Evolutionary conservation across 2,797 vertebrate genomes (phyloP).

Genomic region (Fratercula arctica): DNA sequence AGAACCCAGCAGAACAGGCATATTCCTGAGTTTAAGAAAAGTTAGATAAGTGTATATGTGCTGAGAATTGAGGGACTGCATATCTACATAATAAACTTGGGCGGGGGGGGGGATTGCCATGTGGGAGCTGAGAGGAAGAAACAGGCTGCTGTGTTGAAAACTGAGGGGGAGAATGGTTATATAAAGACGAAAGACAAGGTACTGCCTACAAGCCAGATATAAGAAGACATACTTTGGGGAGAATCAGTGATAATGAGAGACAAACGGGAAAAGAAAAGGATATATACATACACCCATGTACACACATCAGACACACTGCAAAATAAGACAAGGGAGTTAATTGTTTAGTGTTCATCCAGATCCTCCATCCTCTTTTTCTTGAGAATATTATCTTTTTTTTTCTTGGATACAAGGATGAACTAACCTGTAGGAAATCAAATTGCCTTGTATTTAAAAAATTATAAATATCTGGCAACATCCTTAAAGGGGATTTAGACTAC

Average conservation of each 20-base stretch:
- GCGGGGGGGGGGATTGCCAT: neutral
- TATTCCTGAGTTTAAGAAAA: neutral
- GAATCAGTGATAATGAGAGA: neutral
- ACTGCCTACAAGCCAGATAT: neutral
- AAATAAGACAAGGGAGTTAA: neutral
- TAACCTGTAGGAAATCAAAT: neutral
- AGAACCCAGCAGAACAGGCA: neutral
- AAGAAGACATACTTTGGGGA: neutral
- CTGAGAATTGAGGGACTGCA: neutral
- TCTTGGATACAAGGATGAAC: neutral
- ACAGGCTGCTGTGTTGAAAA: constrained; percentile 1
- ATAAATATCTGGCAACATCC: neutral
- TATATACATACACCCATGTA: neutral
- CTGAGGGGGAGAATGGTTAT: constrained; percentile 35
- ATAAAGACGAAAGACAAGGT: constrained; percentile 19
- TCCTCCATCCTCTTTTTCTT: neutral
- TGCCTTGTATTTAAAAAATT: neutral
- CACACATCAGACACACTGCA: neutral
- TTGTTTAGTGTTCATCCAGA: neutral
- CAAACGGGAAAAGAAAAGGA: constrained; percentile 16
- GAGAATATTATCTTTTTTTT: neutral
- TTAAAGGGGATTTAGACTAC: neutral
- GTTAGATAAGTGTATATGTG: neutral
- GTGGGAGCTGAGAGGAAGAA: constrained; percentile 26
- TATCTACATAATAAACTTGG: neutral